phyloP scores from a whole-genome alignment of 2,888 invertebrate genomes.

The Laothoe populi region DNA sequence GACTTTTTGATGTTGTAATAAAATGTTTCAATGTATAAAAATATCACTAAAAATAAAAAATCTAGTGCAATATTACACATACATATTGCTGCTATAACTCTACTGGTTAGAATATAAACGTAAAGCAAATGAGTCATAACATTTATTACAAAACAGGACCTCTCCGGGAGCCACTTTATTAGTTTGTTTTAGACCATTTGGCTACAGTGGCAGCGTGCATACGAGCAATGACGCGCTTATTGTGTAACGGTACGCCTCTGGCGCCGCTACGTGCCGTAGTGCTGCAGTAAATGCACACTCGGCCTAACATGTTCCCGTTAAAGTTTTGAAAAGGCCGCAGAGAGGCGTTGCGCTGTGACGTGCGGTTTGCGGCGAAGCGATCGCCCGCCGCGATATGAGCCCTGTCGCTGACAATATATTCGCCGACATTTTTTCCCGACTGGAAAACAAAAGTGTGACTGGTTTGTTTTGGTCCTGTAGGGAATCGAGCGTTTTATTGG shows the following conservation, averaged over 20 bases:
- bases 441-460: slow-evolving; percentile 34
- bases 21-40: too few species aligned
- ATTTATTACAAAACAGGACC: slow-evolving; percentile 18
- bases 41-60: background rate
- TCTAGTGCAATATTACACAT: background rate
- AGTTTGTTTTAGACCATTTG: slow-evolving; percentile 22
- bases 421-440: slow-evolving; percentile 34
- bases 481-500: slow-evolving; percentile 39
- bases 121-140: slow-evolving; percentile 20
- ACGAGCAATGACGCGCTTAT: slow-evolving; percentile 18
- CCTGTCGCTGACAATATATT: slow-evolving; percentile 49
- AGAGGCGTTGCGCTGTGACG: slow-evolving; percentile 34
- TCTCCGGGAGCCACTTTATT: slow-evolving; percentile 18
- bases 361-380: slow-evolving; percentile 43
- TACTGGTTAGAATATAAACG: slow-evolving; percentile 3
- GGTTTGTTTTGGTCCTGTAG: slow-evolving; percentile 35
- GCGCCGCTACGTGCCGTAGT: slow-evolving; percentile 34
- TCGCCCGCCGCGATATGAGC: slow-evolving; percentile 35
- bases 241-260: slow-evolving; percentile 11
- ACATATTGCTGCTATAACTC: background rate
- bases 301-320: slow-evolving; percentile 28
- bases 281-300: slow-evolving; percentile 22
- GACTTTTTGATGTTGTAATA: too few species aligned
- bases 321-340: slow-evolving; percentile 37
- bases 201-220: slow-evolving; percentile 8